Conservation (phyloP, 2,113 vertebrate genomes). For the Megatriorchis doriae region DNA sequence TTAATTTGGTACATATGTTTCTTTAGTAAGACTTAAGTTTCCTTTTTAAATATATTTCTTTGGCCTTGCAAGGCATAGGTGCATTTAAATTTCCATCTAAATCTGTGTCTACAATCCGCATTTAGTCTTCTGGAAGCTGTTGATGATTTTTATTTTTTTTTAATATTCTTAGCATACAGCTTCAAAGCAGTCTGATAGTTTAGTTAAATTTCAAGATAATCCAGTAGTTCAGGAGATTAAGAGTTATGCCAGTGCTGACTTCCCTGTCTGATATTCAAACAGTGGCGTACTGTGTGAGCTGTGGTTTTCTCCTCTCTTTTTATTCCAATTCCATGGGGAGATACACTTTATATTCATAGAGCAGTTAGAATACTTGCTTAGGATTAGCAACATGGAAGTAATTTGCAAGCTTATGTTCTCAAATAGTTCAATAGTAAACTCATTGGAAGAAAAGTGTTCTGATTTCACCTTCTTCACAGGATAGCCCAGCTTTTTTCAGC, state of each 20-base stretch:
- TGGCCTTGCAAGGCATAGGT: background rate
- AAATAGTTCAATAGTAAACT: background rate
- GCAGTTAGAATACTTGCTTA: background rate
- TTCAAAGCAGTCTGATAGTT: background rate
- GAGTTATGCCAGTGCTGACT: background rate
- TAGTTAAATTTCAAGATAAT: background rate
- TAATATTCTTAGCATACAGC: background rate
- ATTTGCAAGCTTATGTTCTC: background rate
- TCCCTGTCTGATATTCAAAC: background rate
- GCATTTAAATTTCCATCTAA: background rate
- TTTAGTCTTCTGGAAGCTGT: background rate
- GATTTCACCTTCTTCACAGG: background rate
- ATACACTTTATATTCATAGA: background rate
- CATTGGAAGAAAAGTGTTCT: background rate
- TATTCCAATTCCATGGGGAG: background rate
- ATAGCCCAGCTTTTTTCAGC: background rate
- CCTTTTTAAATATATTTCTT: background rate
- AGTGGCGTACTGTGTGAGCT: background rate
- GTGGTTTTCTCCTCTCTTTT: background rate
- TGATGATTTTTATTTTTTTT: background rate
- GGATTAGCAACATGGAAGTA: background rate
- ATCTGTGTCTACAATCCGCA: background rate
- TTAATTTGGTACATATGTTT: background rate
- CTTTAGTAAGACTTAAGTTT: background rate
- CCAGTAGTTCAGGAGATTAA: background rate